Percentiles rank a stretch among this genome's conserved stretches.
Evolutionary conservation across 2,888 invertebrate genomes (phyloP).

Genomic region (Zeuzera pyrina): DNA sequence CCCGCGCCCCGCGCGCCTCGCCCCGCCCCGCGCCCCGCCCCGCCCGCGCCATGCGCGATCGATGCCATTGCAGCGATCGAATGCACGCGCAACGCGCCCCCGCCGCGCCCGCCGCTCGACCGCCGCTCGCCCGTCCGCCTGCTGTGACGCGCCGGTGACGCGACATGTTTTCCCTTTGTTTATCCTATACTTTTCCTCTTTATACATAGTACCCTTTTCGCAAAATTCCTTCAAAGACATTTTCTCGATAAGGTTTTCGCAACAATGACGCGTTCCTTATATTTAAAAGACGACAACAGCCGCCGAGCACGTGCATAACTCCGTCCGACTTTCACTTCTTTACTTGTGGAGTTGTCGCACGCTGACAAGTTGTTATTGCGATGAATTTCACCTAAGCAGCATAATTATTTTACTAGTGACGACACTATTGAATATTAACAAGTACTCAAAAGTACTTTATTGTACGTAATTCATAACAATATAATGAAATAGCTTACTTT

Average conservation of each 20-base stretch:
- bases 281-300: not conserved
- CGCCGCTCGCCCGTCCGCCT: constrained; percentile 4
- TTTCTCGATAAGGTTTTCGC: too few relatives aligned
- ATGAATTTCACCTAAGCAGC: too few relatives aligned
- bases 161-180: constrained; percentile 40
- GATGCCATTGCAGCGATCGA: constrained; percentile 59
- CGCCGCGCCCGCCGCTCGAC: constrained; percentile 17
- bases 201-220: too few relatives aligned
- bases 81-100: constrained; percentile 42
- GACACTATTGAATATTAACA: too few relatives aligned
- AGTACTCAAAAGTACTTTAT: too few relatives aligned
- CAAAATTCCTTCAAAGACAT: too few relatives aligned
- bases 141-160: constrained; percentile 42
- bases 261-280: not conserved
- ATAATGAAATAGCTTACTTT: too few relatives aligned
- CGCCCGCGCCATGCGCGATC: constrained; percentile 54
- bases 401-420: too few relatives aligned
- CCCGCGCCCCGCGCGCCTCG: constrained; percentile 35
- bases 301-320: constrained; percentile 28
- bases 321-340: constrained; percentile 48
- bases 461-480: too few relatives aligned
- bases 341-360: constrained; percentile 13
- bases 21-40: constrained; percentile 32
- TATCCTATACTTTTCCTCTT: constrained; percentile 37
- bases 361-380: constrained; percentile 11